Conservation (phyloP, 2,113 vertebrate species). For the Rhabdornis inornatus region DNA sequence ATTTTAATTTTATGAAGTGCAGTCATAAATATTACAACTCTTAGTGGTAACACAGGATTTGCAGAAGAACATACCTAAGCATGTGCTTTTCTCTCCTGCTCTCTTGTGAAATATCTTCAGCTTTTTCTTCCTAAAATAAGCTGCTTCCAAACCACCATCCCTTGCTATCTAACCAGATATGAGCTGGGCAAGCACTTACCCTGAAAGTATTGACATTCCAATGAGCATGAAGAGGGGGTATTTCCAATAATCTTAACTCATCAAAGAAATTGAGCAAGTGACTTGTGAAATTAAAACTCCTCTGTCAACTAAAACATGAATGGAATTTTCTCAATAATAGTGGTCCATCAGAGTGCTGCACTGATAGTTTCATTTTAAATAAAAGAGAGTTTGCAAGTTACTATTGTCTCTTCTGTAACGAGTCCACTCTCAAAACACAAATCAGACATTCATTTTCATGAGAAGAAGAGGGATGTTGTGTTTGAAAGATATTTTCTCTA, state of each 20-base stretch:
- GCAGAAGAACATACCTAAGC: neutral
- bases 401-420: neutral
- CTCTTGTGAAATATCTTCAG: neutral
- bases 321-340: neutral
- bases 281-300: conserved; percentile 37
- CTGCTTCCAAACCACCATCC: neutral
- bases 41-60: neutral
- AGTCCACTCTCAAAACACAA: neutral
- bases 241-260: conserved; percentile 17
- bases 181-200: neutral
- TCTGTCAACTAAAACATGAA: conserved; percentile 41
- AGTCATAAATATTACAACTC: neutral
- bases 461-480: neutral
- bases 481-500: neutral
- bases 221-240: neutral
- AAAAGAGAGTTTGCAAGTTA: neutral
- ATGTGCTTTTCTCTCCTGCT: neutral
- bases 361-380: neutral
- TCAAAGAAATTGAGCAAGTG: conserved; percentile 50
- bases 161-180: neutral
- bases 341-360: neutral
- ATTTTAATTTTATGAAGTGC: conserved; percentile 22
- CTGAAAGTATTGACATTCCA: conserved; percentile 30
- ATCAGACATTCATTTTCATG: neutral
- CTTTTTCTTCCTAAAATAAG: neutral